Conservation (phyloP, 2,888 invertebrate genomes). For the Atrina japonica region DNA sequence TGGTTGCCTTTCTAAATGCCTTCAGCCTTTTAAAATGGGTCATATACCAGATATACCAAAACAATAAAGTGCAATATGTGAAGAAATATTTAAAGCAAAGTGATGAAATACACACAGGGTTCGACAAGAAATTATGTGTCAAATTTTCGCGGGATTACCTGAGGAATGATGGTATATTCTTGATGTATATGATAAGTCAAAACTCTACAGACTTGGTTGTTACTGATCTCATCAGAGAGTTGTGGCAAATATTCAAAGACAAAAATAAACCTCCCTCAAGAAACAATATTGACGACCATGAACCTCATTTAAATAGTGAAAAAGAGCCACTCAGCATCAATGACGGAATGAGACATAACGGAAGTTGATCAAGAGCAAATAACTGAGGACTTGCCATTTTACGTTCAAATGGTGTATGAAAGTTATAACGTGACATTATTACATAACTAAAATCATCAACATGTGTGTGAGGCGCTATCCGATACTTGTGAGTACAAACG, state of each 20-base stretch:
- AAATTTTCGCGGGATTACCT: constrained; percentile 69
- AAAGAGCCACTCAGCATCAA: constrained; percentile 42
- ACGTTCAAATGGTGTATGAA: no score
- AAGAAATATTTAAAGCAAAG: constrained; percentile 70
- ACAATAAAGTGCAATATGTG: constrained; percentile 67
- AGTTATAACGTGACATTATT: no score
- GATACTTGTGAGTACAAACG: no score
- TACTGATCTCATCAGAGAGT: constrained; percentile 62
- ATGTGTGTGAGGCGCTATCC: no score
- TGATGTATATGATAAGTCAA: constrained; percentile 68
- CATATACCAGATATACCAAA: constrained; percentile 63
- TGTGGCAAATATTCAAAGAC: constrained; percentile 64
- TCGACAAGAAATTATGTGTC: constrained; percentile 65
- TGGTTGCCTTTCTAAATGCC: constrained; percentile 60
- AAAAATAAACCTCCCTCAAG: constrained; percentile 33
- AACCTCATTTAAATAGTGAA: constrained; percentile 48
- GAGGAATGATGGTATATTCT: constrained; percentile 73
- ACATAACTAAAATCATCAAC: no score
- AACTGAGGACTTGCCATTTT: no score
- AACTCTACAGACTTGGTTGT: constrained; percentile 73
- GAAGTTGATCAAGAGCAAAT: no score
- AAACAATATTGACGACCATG: constrained; percentile 44
- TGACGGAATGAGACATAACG: no score
- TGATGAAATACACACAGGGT: constrained; percentile 57
- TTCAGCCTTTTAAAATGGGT: constrained; percentile 67